phyloP scores from a whole-genome alignment of 2,113 vertebrate species.

The Petrocephalus zakoni region DNA sequence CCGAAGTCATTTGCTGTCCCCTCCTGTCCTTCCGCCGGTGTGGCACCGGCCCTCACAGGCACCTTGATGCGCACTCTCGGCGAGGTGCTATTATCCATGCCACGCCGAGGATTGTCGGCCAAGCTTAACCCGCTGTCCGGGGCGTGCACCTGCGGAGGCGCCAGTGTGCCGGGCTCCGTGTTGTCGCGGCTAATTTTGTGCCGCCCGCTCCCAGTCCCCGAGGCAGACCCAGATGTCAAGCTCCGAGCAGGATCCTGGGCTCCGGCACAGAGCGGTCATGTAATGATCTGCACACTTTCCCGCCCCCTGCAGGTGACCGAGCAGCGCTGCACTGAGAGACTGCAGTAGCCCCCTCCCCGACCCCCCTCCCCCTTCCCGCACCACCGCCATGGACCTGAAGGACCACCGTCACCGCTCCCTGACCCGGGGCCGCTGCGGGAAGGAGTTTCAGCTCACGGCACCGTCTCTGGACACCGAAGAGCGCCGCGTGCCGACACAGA shows the following conservation, averaged over 20 bases:
- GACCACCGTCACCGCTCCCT: constrained; percentile 85
- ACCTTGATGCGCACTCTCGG: not conserved
- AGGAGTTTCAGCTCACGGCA: constrained; percentile 85
- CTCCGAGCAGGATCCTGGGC: no score
- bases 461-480: constrained; percentile 85
- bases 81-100: not conserved
- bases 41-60: constrained; percentile 20
- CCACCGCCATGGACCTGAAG: constrained; percentile 78
- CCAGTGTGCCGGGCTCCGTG: no score
- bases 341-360: not conserved
- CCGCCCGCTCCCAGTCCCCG: not conserved
- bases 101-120: not conserved
- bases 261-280: not conserved
- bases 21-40: constrained; percentile 18
- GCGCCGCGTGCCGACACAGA: constrained; percentile 91
- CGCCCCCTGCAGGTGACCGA: constrained; percentile 30
- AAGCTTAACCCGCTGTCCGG: not conserved
- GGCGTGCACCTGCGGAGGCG: not conserved
- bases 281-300: not conserved
- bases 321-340: not conserved
- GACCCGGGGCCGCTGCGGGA: constrained; percentile 76
- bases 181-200: not conserved
- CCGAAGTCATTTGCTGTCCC: constrained; percentile 37
- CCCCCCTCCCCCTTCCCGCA: not conserved
- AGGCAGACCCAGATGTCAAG: not conserved